Conservation (phyloP, 2,113 vertebrate species). For the Xiphophorus couchianus region DNA sequence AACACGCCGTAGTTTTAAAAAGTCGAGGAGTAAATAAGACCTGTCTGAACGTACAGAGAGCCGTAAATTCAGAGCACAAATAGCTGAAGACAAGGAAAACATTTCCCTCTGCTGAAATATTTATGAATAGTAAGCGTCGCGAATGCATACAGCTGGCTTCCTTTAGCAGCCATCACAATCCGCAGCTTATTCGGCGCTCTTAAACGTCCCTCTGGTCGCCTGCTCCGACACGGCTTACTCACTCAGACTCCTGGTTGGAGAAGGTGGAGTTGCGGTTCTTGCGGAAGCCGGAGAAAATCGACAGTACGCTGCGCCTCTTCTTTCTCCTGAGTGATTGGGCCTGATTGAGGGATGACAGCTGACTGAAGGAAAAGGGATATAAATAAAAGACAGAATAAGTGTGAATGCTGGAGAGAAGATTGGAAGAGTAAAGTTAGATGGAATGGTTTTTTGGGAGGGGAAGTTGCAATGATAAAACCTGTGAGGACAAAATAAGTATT, state of each 20-base stretch:
- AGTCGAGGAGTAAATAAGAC: slow-evolving; percentile 14
- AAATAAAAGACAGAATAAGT: not conserved
- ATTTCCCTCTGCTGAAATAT: slow-evolving; percentile 57
- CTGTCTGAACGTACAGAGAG: not conserved
- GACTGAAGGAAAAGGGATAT: slow-evolving; percentile 60
- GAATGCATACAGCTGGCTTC: slow-evolving; percentile 38
- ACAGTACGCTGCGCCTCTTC: slow-evolving; percentile 80
- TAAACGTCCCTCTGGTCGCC: slow-evolving; percentile 14
- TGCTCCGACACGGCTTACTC: slow-evolving; percentile 25
- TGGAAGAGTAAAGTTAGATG: not conserved
- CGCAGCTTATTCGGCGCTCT: slow-evolving; percentile 32
- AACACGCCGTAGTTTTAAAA: not conserved
- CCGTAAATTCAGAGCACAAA: slow-evolving; percentile 35
- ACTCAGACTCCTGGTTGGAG: slow-evolving; percentile 77
- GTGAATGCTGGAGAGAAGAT: not conserved
- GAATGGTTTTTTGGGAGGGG: too few relatives aligned
- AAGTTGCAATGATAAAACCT: not conserved
- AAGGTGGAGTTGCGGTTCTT: slow-evolving; percentile 80
- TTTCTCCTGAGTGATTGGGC: slow-evolving; percentile 79
- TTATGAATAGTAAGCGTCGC: slow-evolving; percentile 47
- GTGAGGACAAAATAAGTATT: not conserved
- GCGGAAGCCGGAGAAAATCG: slow-evolving; percentile 82
- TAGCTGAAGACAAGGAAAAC: slow-evolving; percentile 30
- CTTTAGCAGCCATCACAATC: slow-evolving; percentile 38
- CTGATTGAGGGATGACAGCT: slow-evolving; percentile 80